Base-by-base conservation (phyloP, 2,888 invertebrate species). In the Candidula unifasciata region DNA sequence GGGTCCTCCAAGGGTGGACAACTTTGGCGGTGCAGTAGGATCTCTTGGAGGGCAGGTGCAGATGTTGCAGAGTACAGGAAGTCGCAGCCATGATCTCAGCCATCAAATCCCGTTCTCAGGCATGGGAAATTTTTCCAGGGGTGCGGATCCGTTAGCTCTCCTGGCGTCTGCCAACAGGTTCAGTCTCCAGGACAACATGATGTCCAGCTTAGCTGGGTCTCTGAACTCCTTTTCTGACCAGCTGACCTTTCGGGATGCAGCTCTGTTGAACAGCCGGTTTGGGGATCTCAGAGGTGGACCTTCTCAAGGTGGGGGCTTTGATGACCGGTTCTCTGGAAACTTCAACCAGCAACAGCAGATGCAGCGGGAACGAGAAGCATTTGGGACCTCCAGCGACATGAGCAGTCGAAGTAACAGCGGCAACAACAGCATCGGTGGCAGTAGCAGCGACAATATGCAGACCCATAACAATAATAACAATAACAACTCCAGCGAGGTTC, bases 51-150 rank as follows among this genome's bases (percentile, higher is more conserved):
- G 82, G 54, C 76, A 84, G 35, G 80, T 85, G 2, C 78, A 82
- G 30, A 85, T 85, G 80, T 76, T 87, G 13, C 87, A 85, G 54
- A 84, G 85, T 6, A n/a, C 85, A n/a, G 84, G 84, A 0, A 68
- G 84, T 5, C 30, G 84, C 66, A 68, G 80, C 52, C 84, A 84
- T 52, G 84, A 84, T 33, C 57, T 84, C 27, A 71, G 80, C 35
- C 84, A 80, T 27, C 84, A 84, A 73, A 74, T 84, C 30, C 84
- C 71, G 0, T 84, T 84, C n/a, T 73, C 84, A 21, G 76, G 84
- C 5, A 84, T 84, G 84, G 80, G 84, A 21, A 84, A 80, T 33
- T 84, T 84, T 68, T 84, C 84, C n/a, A 6, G 84, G 3, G 80
- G 84, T 8, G 76, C 84, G 3, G 84, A 84, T 66, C 84, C 84